A percentile compares a stretch with the other conserved stretches of the same genome.
phyloP scores from a whole-genome alignment of 1,140 invertebrate species.

The Rhopalosiphum padi region DNA sequence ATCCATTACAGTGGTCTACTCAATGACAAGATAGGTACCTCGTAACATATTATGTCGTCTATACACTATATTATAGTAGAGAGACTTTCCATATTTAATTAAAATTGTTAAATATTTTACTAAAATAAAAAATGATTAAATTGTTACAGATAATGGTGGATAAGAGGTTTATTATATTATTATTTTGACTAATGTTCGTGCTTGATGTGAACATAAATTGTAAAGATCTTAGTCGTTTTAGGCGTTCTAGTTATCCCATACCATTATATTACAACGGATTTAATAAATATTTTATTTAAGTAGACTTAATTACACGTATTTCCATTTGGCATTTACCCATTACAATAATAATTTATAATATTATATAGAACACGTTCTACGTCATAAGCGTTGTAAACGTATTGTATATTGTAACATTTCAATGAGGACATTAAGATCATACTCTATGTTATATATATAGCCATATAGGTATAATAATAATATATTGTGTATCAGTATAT shows the following conservation, averaged over 20 bases:
- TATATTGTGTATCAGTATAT: neutral
- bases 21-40: too few relatives aligned
- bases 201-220: neutral
- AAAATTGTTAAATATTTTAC: neutral
- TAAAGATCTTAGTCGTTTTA: neutral
- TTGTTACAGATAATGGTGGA: neutral
- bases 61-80: neutral
- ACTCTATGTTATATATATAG: slow-evolving; percentile 2
- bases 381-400: neutral
- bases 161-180: neutral
- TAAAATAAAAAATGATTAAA: neutral
- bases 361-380: neutral
- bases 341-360: neutral
- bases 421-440: neutral
- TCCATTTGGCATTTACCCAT: too few relatives aligned
- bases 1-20: neutral
- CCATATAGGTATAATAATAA: neutral
- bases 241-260: too few relatives aligned
- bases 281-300: too few relatives aligned
- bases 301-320: too few relatives aligned
- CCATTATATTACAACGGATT: too few relatives aligned
- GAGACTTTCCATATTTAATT: neutral
- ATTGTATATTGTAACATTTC: neutral
- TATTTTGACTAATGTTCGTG: neutral
- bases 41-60: too few relatives aligned